Conservation (phyloP, 2,113 vertebrate genomes). For the Mastomys coucha region DNA sequence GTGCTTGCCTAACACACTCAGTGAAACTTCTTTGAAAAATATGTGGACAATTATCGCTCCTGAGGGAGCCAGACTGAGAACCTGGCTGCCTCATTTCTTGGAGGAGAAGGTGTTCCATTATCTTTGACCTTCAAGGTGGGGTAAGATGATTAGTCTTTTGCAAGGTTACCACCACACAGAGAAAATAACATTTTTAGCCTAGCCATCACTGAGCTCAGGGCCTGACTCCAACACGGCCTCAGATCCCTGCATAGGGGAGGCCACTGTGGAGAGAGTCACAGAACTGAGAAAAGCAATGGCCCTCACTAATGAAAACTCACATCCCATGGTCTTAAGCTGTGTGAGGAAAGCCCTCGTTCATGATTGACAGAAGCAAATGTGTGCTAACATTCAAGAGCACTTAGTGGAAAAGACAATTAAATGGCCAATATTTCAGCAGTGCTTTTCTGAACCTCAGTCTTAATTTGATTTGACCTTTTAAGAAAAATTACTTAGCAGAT, state of each 20-base stretch:
- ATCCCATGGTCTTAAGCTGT: neutral
- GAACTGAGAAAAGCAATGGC: neutral
- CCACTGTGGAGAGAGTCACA: neutral
- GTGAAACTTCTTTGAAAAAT: neutral
- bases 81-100: neutral
- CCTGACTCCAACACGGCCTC: neutral
- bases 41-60: neutral
- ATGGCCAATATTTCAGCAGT: slow-evolving; percentile 1
- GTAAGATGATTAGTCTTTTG: neutral
- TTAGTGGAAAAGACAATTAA: slow-evolving; percentile 62
- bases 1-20: neutral
- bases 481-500: slow-evolving; percentile 41
- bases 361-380: slow-evolving; percentile 62
- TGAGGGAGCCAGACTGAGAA: neutral
- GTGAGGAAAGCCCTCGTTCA: neutral
- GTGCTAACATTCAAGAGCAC: slow-evolving; percentile 56
- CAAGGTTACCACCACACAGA: neutral
- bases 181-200: neutral
- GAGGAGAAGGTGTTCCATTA: neutral
- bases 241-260: neutral
- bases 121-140: slow-evolving; percentile 3
- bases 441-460: slow-evolving; percentile 11
- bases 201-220: neutral
- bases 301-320: neutral
- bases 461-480: slow-evolving; percentile 50